phyloP scores from a whole-genome alignment of 2,797 vertebrate genomes.

The Sternotherus odoratus region DNA sequence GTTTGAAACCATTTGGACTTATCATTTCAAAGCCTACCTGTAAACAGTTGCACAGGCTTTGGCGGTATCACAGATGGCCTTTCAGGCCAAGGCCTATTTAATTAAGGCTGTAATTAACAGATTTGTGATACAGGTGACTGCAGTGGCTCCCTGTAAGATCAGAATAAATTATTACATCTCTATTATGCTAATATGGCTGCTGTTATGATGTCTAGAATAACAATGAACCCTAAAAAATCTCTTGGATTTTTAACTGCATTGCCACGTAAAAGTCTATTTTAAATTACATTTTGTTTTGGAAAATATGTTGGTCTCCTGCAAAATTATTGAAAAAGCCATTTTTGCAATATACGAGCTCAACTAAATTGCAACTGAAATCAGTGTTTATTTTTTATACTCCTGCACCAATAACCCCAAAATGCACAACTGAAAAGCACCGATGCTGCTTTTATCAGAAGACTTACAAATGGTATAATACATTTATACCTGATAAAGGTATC shows the following conservation, averaged over 20 bases:
- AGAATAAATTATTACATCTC: background rate
- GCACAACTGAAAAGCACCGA: background rate
- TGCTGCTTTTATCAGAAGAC: background rate
- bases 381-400: background rate
- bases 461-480: background rate
- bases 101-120: background rate
- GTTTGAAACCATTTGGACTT: background rate
- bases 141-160: background rate
- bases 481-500: background rate
- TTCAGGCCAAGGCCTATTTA: background rate
- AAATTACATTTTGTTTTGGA: background rate
- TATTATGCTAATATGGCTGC: background rate
- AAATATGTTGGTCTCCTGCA: background rate
- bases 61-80: background rate
- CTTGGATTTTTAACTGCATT: background rate
- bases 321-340: background rate
- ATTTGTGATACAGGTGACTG: background rate
- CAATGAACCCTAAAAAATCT: background rate
- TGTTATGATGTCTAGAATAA: background rate
- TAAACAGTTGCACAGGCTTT: background rate
- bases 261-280: background rate
- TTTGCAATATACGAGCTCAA: background rate
- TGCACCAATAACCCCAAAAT: background rate
- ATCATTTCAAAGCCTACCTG: conserved; percentile 7
- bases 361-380: background rate